A percentile compares a stretch with the other conserved stretches of the same genome.
phyloP scores from a whole-genome alignment of 2,113 vertebrate genomes.

The cattle (Bos taurus) region ARS-UCD2.0 NC_037335.1:102556001-102556500 shows the following conservation, averaged over 20 bases:
- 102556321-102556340: neutral
- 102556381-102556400: neutral
- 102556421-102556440: neutral
- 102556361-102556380: neutral
- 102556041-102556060: conserved; percentile 92
- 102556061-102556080: conserved; percentile 93
- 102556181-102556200: conserved; percentile 91
- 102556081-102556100: conserved; percentile 89
- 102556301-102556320: conserved; percentile 51
- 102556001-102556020: conserved; percentile 82
- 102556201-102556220: conserved; percentile 91
- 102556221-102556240: conserved; percentile 93
- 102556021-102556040: conserved; percentile 87
- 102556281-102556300: neutral
- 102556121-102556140: conserved; percentile 91
- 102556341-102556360: conserved; percentile 44
- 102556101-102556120: conserved; percentile 89
- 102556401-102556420: neutral
- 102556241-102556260: conserved; percentile 75
- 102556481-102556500: neutral
- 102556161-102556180: conserved; percentile 90
- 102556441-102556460: neutral
- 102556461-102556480: neutral
- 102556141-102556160: conserved; percentile 92
- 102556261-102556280: conserved; percentile 10